phyloP scores from a whole-genome alignment of 1,140 invertebrate species.

The Drosophila guanche region DNA sequence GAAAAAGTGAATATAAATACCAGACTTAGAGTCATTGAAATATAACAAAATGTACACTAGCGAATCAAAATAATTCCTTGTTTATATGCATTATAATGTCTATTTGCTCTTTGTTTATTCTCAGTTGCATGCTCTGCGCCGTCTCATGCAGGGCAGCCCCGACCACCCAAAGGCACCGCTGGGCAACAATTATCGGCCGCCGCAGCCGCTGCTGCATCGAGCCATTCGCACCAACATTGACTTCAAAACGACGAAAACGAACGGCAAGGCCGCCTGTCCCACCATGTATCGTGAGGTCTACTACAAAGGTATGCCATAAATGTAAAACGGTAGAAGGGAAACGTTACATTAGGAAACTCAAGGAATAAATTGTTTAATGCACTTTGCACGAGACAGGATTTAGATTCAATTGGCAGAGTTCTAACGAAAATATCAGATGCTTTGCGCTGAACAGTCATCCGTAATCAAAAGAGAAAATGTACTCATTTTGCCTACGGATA shows the following conservation, averaged over 20 bases:
- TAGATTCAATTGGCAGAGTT: no score
- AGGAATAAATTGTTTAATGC: no score
- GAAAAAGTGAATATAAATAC: no score
- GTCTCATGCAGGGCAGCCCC: conserved; percentile 94
- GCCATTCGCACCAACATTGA: conserved; percentile 98
- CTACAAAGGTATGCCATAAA: conserved; percentile 88
- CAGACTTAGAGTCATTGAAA: no score
- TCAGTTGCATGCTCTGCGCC: conserved; percentile 91
- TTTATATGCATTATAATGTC: not conserved
- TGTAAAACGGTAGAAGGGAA: not conserved
- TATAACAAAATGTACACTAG: no score
- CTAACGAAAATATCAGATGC: no score
- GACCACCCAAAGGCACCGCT: conserved; percentile 93
- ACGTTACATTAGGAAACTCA: not conserved
- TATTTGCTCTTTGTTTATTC: conserved; percentile 67
- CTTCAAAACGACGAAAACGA: conserved; percentile 91
- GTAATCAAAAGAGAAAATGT: no score
- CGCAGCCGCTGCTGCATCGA: conserved; percentile 94
- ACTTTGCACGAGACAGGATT: no score
- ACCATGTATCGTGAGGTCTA: conserved; percentile 94
- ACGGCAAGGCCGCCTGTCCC: conserved; percentile 91
- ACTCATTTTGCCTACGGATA: no score
- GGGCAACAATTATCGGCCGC: conserved; percentile 96
- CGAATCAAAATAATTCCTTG: no score
- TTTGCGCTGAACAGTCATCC: no score